Evolutionary conservation across 2,888 invertebrate species (phyloP).

Genomic region (Kryphioiulus occultus): DNA sequence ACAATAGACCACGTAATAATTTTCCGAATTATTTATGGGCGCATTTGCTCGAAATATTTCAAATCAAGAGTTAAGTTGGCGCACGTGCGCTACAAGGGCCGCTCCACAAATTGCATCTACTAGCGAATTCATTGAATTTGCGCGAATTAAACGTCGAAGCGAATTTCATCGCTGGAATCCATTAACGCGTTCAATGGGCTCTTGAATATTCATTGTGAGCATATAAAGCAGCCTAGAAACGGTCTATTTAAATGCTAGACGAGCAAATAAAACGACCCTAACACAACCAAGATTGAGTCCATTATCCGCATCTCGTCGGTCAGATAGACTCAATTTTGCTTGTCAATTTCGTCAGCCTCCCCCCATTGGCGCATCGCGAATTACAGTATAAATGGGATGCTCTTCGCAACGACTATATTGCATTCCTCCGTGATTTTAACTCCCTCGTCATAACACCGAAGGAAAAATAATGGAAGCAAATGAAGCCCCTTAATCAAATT

Average conservation of each 20-base stretch:
- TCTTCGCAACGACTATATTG: slow-evolving; percentile 39
- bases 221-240: background rate
- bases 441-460: slow-evolving; percentile 46
- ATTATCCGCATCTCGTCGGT: slow-evolving; percentile 41
- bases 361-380: background rate
- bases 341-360: slow-evolving; percentile 11
- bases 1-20: background rate
- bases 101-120: background rate
- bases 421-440: slow-evolving; percentile 42
- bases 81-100: background rate
- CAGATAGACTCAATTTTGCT: slow-evolving; percentile 27
- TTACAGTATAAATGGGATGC: background rate
- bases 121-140: background rate
- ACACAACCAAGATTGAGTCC: slow-evolving; percentile 39
- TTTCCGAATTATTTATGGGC: background rate
- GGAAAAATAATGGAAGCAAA: slow-evolving; percentile 49
- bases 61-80: background rate
- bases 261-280: slow-evolving; percentile 43
- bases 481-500: slow-evolving; percentile 47
- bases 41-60: background rate
- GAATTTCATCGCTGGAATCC: background rate
- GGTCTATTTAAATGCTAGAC: slow-evolving; percentile 22
- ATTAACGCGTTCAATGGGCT: background rate
- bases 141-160: background rate
- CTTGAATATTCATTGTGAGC: background rate